phyloP scores from a whole-genome alignment of 1,140 invertebrate genomes.

The Drosophila guanche region DNA sequence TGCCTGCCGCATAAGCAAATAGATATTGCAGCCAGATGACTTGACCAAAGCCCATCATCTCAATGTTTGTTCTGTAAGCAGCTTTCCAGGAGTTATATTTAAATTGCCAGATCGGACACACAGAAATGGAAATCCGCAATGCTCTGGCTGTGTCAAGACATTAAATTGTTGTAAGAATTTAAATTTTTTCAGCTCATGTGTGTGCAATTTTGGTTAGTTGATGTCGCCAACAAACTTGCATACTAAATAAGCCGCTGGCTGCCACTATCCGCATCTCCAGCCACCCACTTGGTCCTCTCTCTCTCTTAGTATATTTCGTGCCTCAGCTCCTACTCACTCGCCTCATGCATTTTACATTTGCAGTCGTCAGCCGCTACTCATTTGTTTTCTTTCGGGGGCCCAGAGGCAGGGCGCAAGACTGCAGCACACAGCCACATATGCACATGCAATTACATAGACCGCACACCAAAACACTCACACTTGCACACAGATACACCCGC shows the following conservation, averaged over 20 bases:
- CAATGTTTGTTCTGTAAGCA: slow-evolving; percentile 51
- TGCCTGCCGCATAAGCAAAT: slow-evolving; percentile 52
- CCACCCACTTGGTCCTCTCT: not conserved
- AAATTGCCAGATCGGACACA: slow-evolving; percentile 30
- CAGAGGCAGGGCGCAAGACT: slow-evolving; percentile 47
- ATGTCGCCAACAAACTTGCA: slow-evolving; percentile 74
- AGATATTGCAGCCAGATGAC: slow-evolving; percentile 45
- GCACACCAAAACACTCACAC: slow-evolving; percentile 8
- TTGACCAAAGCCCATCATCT: slow-evolving; percentile 49
- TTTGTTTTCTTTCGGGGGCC: slow-evolving; percentile 72
- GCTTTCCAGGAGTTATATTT: slow-evolving; percentile 32
- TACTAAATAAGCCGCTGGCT: slow-evolving; percentile 74
- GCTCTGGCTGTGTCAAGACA: slow-evolving; percentile 4
- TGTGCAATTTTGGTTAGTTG: slow-evolving; percentile 62
- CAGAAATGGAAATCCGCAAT: not conserved
- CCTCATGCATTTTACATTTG: slow-evolving; percentile 73
- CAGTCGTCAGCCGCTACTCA: slow-evolving; percentile 73
- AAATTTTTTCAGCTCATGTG: slow-evolving; percentile 24
- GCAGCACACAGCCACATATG: slow-evolving; percentile 18
- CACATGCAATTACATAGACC: slow-evolving; percentile 42
- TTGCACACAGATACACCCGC: not conserved
- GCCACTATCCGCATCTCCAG: slow-evolving; percentile 39
- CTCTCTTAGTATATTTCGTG: not conserved
- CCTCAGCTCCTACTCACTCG: not conserved
- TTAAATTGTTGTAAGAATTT: slow-evolving; percentile 35